Evolutionary conservation across 2,888 invertebrate genomes (phyloP).

Genomic region (Antheraea yamamai): DNA sequence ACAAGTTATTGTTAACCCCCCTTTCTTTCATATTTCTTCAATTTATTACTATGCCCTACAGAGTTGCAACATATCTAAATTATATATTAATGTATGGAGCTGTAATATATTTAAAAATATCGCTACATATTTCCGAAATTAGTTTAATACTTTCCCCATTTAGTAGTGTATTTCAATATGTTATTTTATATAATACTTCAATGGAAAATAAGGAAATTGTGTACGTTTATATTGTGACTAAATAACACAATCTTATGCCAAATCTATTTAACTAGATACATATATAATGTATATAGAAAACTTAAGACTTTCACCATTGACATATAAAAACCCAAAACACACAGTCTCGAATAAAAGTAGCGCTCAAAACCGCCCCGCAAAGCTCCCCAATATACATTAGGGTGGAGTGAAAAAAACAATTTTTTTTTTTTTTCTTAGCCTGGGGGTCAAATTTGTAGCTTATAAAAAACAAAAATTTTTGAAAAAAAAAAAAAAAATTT

Average conservation of each 20-base stretch:
- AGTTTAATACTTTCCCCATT: not conserved
- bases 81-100: not conserved
- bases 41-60: not conserved
- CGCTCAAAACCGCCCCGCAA: too few species aligned
- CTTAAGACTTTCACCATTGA: not conserved
- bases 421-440: too few species aligned
- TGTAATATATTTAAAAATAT: too few species aligned
- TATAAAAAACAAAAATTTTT: too few species aligned
- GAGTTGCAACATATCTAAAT: not conserved
- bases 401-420: too few species aligned
- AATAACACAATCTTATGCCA: not conserved
- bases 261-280: not conserved
- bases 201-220: not conserved
- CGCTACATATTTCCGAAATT: not conserved
- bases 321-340: too few species aligned
- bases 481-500: too few species aligned
- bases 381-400: too few species aligned
- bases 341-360: too few species aligned
- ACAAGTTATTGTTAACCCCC: constrained; percentile 22
- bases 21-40: not conserved
- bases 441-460: too few species aligned
- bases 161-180: not conserved
- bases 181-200: not conserved
- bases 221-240: not conserved
- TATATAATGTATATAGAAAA: not conserved